Evolutionary conservation across 2,888 invertebrate species (phyloP).

Genomic region (Dexiosoma caninum): DNA sequence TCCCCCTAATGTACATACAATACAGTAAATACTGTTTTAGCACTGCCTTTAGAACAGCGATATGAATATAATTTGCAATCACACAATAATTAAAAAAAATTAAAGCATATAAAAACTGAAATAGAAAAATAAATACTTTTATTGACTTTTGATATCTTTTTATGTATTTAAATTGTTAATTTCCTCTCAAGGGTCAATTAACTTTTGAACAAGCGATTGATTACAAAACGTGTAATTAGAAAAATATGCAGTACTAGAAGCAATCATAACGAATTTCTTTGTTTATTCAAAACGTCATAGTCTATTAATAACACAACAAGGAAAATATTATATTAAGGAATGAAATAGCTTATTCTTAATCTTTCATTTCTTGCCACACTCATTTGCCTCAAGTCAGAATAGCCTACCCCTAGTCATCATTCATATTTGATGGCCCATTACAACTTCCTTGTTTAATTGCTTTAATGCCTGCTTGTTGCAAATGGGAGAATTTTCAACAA

Average conservation of each 20-base stretch:
- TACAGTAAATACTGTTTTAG: too few species aligned
- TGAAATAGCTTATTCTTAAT: not conserved
- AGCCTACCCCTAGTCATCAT: slow-evolving; percentile 28
- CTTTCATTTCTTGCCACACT: slow-evolving; percentile 8
- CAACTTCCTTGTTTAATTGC: slow-evolving; percentile 55
- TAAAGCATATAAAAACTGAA: too few species aligned
- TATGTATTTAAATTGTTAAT: too few species aligned
- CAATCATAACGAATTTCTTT: not conserved
- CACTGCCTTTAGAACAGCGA: too few species aligned
- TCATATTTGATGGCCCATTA: slow-evolving; percentile 44
- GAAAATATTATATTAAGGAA: not conserved
- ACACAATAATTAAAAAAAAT: too few species aligned
- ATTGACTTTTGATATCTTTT: too few species aligned
- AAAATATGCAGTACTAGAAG: not conserved
- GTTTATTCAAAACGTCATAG: slow-evolving; percentile 1
- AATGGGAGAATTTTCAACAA: not conserved
- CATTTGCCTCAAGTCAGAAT: not conserved
- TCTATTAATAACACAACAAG: slow-evolving; percentile 15
- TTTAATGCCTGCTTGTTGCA: slow-evolving; percentile 37
- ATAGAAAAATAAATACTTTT: too few species aligned
- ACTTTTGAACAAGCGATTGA: not conserved
- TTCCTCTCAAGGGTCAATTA: slow-evolving; percentile 13
- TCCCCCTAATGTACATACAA: too few species aligned
- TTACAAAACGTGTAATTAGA: not conserved
- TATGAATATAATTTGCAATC: too few species aligned